Percentiles rank a stretch among this genome's conserved stretches.
Evolutionary conservation across 2,113 vertebrate genomes (phyloP).

Genomic region (Halichoeres trimaculatus): DNA sequence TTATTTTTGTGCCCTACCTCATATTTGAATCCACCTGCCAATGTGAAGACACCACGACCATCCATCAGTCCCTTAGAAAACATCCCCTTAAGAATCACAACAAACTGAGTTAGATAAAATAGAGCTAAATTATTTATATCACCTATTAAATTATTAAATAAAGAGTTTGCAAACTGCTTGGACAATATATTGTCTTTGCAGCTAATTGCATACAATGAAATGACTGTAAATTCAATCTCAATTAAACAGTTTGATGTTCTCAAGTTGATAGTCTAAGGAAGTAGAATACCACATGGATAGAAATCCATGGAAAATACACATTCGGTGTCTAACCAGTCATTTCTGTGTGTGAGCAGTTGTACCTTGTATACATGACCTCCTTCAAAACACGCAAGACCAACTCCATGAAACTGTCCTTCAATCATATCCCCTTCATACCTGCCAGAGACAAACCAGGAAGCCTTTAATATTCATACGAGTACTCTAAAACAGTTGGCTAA

Average conservation of each 20-base stretch:
- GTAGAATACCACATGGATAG: too few relatives aligned
- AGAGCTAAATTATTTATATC: too few relatives aligned
- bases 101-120: not conserved
- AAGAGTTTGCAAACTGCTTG: too few relatives aligned
- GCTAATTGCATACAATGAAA: not conserved
- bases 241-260: too few relatives aligned
- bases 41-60: conserved; percentile 87
- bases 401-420: conserved; percentile 82
- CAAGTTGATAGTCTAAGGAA: too few relatives aligned
- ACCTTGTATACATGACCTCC: conserved; percentile 87
- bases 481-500: not conserved
- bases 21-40: conserved; percentile 87
- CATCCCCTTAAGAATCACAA: conserved; percentile 83
- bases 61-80: conserved; percentile 92
- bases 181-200: not conserved
- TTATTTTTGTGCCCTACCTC: conserved; percentile 81
- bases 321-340: too few relatives aligned
- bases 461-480: not conserved
- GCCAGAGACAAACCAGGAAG: not conserved
- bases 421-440: conserved; percentile 88
- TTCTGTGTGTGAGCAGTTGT: not conserved
- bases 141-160: too few relatives aligned
- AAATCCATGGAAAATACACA: too few relatives aligned
- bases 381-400: conserved; percentile 87
- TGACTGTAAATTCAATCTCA: not conserved